These are phyloP conservation scores for Drymonia ruficornis DNA, from an alignment of 2,888 invertebrate species.

Conservation along the genomic window DNA sequence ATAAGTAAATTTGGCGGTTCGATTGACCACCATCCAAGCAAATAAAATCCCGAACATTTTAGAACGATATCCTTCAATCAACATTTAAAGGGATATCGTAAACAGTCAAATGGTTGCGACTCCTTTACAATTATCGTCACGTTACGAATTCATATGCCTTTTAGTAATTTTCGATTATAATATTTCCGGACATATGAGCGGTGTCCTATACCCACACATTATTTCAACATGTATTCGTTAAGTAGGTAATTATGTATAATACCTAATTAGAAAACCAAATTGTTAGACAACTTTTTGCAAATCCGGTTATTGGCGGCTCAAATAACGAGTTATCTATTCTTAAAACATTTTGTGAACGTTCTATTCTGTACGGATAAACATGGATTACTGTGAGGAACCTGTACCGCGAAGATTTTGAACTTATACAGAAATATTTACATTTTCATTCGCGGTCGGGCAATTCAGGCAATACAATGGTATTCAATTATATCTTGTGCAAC, in stretches of 20 bases:
- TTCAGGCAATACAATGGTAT: not conserved
- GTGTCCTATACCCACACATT: too few species aligned
- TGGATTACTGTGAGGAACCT: not conserved
- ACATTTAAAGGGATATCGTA: too few species aligned
- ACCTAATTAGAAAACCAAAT: not conserved
- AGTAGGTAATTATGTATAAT: not conserved
- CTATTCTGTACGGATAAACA: not conserved
- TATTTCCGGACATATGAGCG: too few species aligned
- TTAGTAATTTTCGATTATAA: too few species aligned
- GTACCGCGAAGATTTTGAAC: slow-evolving; percentile 4
- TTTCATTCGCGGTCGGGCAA: not conserved
- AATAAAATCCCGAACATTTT: too few species aligned
- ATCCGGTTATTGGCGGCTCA: not conserved
- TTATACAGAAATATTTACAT: slow-evolving; percentile 4
- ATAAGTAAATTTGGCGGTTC: too few species aligned
- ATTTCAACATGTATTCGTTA: not conserved
- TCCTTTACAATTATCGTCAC: too few species aligned
- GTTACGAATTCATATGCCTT: too few species aligned
- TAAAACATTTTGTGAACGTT: not conserved
- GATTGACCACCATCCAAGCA: too few species aligned
- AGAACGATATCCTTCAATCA: too few species aligned
- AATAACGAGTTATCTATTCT: not conserved
- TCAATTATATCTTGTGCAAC: not conserved
- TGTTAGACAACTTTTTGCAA: not conserved
- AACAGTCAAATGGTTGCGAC: too few species aligned